phyloP scores from a whole-genome alignment of 2,888 invertebrate species.

The Tanypteryx hageni region DNA sequence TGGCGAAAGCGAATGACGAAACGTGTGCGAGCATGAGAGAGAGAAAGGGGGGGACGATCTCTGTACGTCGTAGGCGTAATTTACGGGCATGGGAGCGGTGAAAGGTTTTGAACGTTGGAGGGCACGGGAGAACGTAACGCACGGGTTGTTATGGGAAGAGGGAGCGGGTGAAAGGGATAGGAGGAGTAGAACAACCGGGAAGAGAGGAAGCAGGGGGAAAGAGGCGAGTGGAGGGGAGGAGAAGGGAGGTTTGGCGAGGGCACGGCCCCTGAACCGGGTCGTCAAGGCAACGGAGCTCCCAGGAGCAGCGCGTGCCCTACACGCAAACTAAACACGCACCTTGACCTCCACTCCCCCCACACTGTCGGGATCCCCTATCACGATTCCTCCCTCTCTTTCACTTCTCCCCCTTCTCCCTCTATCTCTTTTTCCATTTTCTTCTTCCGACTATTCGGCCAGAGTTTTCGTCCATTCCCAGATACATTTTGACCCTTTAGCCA shows the following conservation, averaged over 20 bases:
- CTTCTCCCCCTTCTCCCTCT: not conserved
- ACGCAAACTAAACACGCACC: slow-evolving; percentile 47
- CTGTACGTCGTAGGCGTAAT: not conserved
- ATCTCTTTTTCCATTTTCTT: not conserved
- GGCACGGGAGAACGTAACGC: not conserved
- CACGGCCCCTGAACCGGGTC: slow-evolving; percentile 46
- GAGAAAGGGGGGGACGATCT: too few relatives aligned
- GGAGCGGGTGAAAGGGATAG: not conserved
- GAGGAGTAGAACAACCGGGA: not conserved
- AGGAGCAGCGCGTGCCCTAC: slow-evolving; percentile 37
- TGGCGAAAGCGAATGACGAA: too few relatives aligned
- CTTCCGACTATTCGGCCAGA: not conserved
- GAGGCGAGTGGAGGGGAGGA: not conserved
- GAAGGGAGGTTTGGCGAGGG: not conserved
- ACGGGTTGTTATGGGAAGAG: not conserved
- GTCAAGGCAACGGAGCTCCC: slow-evolving; percentile 62
- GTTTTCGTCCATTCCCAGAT: not conserved
- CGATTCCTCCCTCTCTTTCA: too few relatives aligned
- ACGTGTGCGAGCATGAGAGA: too few relatives aligned
- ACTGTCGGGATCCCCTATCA: too few relatives aligned
- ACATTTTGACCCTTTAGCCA: not conserved
- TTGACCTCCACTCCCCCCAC: slow-evolving; percentile 29
- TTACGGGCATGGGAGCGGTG: not conserved
- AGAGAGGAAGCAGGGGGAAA: not conserved
- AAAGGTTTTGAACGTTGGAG: slow-evolving; percentile 16